Evolutionary conservation across 2,797 vertebrate species (phyloP).

Genomic region (Tapera naevia): DNA sequence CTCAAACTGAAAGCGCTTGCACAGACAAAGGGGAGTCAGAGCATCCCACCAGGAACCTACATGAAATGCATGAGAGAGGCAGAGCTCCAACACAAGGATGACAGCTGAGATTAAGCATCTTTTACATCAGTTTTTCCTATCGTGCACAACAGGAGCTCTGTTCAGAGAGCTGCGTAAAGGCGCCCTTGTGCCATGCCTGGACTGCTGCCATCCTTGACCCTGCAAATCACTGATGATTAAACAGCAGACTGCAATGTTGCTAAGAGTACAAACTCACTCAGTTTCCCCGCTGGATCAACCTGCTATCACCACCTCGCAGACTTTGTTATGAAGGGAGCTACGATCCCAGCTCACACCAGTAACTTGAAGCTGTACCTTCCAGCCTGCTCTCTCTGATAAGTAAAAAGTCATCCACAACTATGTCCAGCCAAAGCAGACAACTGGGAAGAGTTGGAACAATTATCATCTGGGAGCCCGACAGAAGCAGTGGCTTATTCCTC

Average conservation of each 20-base stretch:
- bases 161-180: fast-evolving
- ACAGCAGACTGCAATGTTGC: neutral
- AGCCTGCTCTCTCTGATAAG: neutral
- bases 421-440: neutral
- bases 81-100: neutral
- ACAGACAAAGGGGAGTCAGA: neutral
- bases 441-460: neutral
- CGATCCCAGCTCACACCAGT: neutral
- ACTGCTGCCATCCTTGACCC: neutral
- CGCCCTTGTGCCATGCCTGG: fast-evolving
- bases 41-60: neutral
- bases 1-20: neutral
- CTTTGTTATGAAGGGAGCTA: neutral
- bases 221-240: neutral
- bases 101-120: neutral
- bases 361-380: fast-evolving
- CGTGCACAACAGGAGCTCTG: neutral
- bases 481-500: neutral
- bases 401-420: neutral
- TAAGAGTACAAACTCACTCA: fast-evolving
- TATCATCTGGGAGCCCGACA: neutral
- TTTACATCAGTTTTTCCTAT: neutral
- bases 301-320: neutral
- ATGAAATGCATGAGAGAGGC: fast-evolving
- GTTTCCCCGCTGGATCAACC: neutral